A percentile compares a stretch with the other conserved stretches of the same genome.
These are phyloP conservation scores for Orthosia cruda DNA, from an alignment of 2,888 invertebrate species.

Conservation along the genomic window DNA sequence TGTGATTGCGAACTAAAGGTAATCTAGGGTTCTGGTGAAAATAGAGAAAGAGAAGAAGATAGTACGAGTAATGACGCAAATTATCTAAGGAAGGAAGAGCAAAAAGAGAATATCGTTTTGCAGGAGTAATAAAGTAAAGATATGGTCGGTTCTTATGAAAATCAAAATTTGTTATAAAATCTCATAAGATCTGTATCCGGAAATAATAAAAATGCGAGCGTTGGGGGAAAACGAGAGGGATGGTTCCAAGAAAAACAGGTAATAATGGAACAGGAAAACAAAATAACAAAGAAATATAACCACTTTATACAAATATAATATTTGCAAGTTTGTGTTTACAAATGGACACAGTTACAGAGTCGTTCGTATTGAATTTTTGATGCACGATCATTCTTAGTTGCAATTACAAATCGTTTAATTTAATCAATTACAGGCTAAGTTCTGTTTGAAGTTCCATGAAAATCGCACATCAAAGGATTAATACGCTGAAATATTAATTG, in stretches of 20 bases:
- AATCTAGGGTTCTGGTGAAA: no score
- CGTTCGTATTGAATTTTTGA: constrained; percentile 33
- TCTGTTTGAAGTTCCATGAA: constrained; percentile 63
- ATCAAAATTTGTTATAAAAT: neutral
- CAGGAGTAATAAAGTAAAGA: neutral
- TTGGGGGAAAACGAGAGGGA: no score
- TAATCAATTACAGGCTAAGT: constrained; percentile 72
- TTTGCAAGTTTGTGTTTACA: neutral
- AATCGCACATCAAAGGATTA: constrained; percentile 62
- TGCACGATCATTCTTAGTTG: constrained; percentile 41
- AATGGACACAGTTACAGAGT: constrained; percentile 57
- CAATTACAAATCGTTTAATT: constrained; percentile 69
- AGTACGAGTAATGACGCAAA: neutral
- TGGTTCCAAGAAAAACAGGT: constrained; percentile 2
- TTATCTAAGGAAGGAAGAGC: neutral
- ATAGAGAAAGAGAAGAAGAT: neutral
- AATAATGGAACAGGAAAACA: neutral
- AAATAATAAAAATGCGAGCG: neutral
- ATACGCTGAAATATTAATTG: constrained; percentile 54
- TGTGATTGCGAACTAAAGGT: no score
- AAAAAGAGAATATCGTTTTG: neutral
- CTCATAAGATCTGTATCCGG: neutral
- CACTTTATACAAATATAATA: neutral
- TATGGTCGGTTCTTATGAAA: neutral
- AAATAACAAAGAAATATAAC: neutral